These are phyloP conservation scores for Parasteatoda tepidariorum DNA, from an alignment of 1,140 invertebrate genomes.

Conservation along the genomic window DNA sequence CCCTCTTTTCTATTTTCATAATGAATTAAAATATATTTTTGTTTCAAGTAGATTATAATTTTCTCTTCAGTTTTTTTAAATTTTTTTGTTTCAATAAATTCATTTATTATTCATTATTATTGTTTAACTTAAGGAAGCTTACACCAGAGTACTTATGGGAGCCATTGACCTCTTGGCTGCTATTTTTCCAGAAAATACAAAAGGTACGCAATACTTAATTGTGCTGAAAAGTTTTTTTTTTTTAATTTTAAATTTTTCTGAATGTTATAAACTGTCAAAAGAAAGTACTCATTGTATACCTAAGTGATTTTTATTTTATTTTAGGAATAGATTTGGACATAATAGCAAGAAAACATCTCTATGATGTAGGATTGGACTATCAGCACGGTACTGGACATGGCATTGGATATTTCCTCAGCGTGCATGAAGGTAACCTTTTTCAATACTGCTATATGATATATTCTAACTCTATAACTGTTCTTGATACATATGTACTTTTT, in stretches of 20 bases:
- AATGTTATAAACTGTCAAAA: background rate
- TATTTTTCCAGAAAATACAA: constrained; percentile 78
- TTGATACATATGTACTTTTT: constrained; percentile 61
- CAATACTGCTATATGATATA: background rate
- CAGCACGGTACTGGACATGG: constrained; percentile 97
- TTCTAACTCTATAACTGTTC: background rate
- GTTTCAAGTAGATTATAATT: too few relatives aligned
- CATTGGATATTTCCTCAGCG: constrained; percentile 94
- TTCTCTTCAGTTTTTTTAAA: too few relatives aligned
- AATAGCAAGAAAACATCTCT: constrained; percentile 85
- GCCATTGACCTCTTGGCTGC: constrained; percentile 82
- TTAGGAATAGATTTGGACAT: constrained; percentile 76
- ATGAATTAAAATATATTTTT: too few relatives aligned
- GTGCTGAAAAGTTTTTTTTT: background rate
- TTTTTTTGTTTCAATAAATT: too few relatives aligned
- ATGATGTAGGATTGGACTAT: constrained; percentile 96
- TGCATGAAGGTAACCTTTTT: constrained; percentile 81
- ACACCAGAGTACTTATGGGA: constrained; percentile 93
- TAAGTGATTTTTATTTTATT: background rate
- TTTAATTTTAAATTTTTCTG: background rate
- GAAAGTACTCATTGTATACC: background rate
- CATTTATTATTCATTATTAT: too few relatives aligned
- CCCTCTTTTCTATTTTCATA: too few relatives aligned
- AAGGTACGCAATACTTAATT: constrained; percentile 68
- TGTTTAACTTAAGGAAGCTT: constrained; percentile 81